phyloP scores from a whole-genome alignment of 53 echinoderm and acorn worm genomes.

The Patiria pectinifera region DNA sequence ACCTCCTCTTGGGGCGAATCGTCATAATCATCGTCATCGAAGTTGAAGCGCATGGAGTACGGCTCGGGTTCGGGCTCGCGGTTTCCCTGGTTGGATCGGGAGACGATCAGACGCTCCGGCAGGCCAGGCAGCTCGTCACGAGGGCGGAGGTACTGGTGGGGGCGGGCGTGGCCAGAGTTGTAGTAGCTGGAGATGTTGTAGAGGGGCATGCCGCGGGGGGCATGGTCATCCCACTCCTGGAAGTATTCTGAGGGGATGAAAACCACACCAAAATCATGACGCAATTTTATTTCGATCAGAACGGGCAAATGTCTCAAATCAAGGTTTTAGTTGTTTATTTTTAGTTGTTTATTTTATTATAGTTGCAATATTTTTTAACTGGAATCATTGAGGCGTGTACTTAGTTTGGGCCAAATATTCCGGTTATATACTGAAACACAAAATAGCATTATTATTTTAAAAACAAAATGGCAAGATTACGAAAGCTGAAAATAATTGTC shows the following conservation, averaged over 20 bases:
- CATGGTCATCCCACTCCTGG: constrained; percentile 56
- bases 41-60: constrained; percentile 43
- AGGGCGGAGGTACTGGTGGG: constrained; percentile 28
- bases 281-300: no score
- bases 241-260: constrained; percentile 24
- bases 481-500: no score
- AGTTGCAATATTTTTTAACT: no score
- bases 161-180: constrained; percentile 16
- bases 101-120: constrained; percentile 42
- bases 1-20: constrained; percentile 26
- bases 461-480: no score
- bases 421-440: no score
- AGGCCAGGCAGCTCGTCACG: constrained; percentile 32
- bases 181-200: constrained; percentile 47
- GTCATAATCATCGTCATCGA: constrained; percentile 56
- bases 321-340: no score
- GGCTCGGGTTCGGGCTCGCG: constrained; percentile 36
- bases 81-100: neutral
- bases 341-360: no score
- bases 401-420: no score
- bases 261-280: neutral
- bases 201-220: constrained; percentile 38
- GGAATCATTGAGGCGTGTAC: no score
- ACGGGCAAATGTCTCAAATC: no score
- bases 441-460: no score